Evolutionary conservation across 2,797 vertebrate genomes (phyloP), one percentile per base, ranked within the genome.

Genomic region (Distichodus sexfasciatus): DNA sequence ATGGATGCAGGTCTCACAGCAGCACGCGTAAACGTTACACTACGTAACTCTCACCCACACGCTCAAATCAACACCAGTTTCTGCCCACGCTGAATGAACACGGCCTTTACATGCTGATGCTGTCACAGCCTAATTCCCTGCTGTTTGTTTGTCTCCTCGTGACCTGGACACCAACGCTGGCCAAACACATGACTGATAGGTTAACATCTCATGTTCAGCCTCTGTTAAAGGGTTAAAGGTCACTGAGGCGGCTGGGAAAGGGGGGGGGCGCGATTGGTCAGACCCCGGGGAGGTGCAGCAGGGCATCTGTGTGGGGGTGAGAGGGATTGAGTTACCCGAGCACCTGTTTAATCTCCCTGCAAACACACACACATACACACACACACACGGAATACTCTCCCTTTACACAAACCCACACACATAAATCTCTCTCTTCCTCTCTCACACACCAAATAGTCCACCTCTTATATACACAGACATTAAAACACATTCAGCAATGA

Each of bases 181-280:
- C 15, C 51, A 57, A 69, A 66, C 53, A 15, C 41, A 66, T 55
- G 70, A n/a, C 59, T 66, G 51, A 76, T 62, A 61, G 41, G 61
- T 59, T 73, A 70, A 57, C 63, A 36, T 70, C 54, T 71, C 59
- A 23, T 72, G 66, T 69, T 67, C 55, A 69, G 26, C 48, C 46
- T 47, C 65, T 33, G 28, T 73, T 73, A 74, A 40, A 54, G 40
- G 69, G 36, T 44, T 64, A 76, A 71, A 74, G 71, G 59, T 71
- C 64, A 65, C 21, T 35, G 33, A 44, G 50, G 43, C 38, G 40
- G 47, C 23, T 58, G 44, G 28, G n/a, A n/a, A n/a, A n/a, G 38
- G 35, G 41, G 40, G 19, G n/a, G 50, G 51, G 55, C n/a, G n/a
- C n/a, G n/a, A n/a, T n/a, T n/a, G 17, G 8, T n/a, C 41, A 38